Conservation (phyloP, 1,140 invertebrate species). For the Drosophila melanogaster region DNA sequence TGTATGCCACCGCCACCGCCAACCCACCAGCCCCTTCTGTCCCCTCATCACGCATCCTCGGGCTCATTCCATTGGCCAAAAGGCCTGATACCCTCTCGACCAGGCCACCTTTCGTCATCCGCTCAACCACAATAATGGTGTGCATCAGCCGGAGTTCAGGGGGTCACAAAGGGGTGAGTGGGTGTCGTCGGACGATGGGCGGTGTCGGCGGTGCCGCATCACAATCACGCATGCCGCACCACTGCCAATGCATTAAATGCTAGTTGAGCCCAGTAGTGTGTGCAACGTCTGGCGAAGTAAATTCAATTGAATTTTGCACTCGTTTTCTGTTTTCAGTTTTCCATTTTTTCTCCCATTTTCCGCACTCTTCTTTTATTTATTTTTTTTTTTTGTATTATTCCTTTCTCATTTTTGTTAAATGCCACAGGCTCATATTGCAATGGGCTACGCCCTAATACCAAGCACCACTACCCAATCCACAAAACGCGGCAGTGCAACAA, state of each 20-base stretch:
- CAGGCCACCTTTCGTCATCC: slow-evolving; percentile 53
- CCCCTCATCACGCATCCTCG: neutral
- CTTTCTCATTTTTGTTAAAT: slow-evolving; percentile 59
- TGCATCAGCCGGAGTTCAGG: slow-evolving; percentile 19
- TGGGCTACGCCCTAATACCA: slow-evolving; percentile 61
- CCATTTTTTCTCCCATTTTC: slow-evolving; percentile 35
- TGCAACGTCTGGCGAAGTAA: slow-evolving; percentile 71
- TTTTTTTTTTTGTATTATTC: neutral
- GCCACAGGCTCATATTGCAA: slow-evolving; percentile 74
- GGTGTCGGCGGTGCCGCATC: neutral
- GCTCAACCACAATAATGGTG: slow-evolving; percentile 33
- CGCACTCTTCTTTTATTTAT: slow-evolving; percentile 5
- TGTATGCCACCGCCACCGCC: slow-evolving; percentile 30
- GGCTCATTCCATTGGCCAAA: slow-evolving; percentile 18
- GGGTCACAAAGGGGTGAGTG: slow-evolving; percentile 1
- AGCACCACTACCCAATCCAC: slow-evolving; percentile 3
- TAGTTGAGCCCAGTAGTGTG: slow-evolving; percentile 36
- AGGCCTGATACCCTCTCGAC: slow-evolving; percentile 23
- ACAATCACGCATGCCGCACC: slow-evolving; percentile 49
- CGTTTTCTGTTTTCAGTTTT: slow-evolving; percentile 54
- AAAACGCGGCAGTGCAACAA: slow-evolving; percentile 23
- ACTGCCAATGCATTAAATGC: slow-evolving; percentile 69
- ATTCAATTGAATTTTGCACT: slow-evolving; percentile 81
- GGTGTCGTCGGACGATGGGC: neutral
- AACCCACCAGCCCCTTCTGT: too few species aligned